phyloP scores from a whole-genome alignment of 2,888 invertebrate genomes.

The Arrhopalites spinosus region DNA sequence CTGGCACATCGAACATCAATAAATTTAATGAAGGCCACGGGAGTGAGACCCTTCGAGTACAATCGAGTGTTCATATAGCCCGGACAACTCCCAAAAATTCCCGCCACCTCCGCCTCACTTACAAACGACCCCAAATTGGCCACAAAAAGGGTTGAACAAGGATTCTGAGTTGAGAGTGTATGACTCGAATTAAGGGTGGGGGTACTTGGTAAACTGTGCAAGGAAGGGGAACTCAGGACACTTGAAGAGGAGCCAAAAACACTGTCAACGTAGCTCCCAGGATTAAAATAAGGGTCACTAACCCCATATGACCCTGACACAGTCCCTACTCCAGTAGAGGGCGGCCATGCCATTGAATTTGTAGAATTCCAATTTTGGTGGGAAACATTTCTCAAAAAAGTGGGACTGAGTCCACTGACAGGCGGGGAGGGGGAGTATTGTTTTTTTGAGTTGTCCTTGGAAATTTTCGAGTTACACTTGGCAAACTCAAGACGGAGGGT shows the following conservation, averaged over 20 bases:
- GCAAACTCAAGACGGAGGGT: constrained; percentile 24
- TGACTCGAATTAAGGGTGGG: background rate
- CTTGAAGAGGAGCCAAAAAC: background rate
- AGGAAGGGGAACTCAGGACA: background rate
- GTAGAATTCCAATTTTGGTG: no score
- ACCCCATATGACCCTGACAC: background rate
- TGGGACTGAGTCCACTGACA: background rate
- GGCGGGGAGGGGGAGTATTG: background rate
- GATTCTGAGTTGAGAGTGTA: background rate
- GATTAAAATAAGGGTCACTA: background rate
- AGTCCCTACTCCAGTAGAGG: background rate
- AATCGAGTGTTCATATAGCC: constrained; percentile 98
- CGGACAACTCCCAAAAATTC: constrained; percentile 76
- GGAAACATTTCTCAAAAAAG: background rate
- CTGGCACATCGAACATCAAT: constrained; percentile 88
- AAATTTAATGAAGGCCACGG: constrained; percentile 98
- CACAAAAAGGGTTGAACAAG: constrained; percentile 14
- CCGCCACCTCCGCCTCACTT: constrained; percentile 5
- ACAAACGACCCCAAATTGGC: constrained; percentile 19
- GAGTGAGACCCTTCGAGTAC: constrained; percentile 75
- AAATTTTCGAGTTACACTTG: constrained; percentile 21
- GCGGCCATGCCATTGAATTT: no score
- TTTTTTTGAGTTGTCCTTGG: background rate
- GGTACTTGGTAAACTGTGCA: background rate
- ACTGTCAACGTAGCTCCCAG: background rate